phyloP scores from a whole-genome alignment of 2,888 invertebrate species.

The Chloroclysta siterata region DNA sequence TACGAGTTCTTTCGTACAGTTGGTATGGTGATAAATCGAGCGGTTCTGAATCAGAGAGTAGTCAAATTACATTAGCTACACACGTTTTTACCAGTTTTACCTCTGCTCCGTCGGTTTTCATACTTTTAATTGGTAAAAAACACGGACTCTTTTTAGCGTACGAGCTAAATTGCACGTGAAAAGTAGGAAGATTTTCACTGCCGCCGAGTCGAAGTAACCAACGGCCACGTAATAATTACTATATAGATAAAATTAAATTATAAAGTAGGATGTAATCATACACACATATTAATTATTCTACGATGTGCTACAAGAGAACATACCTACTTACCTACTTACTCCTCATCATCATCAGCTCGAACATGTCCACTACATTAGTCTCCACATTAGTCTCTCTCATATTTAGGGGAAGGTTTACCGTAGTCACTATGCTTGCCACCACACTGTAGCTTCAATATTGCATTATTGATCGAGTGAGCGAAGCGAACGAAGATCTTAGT shows the following conservation, averaged over 20 bases:
- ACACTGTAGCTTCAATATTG: no score
- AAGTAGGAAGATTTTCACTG: conserved; percentile 21
- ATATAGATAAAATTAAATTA: no score
- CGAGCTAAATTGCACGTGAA: conserved; percentile 36
- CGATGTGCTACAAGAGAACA: conserved; percentile 4
- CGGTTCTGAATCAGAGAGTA: conserved; percentile 7
- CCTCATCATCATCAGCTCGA: no score
- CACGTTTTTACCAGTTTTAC: conserved; percentile 35
- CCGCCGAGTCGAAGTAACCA: neutral
- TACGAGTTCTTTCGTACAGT: neutral
- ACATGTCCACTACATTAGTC: no score
- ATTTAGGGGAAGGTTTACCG: no score
- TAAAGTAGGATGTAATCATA: neutral
- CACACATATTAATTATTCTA: neutral
- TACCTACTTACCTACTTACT: no score
- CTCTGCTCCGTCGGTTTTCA: conserved; percentile 36
- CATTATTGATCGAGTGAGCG: no score
- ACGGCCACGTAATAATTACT: conserved; percentile 3
- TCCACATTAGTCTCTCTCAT: no score
- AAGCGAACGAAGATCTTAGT: no score
- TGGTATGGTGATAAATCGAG: neutral
- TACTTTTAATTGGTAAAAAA: conserved; percentile 42
- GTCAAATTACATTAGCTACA: conserved; percentile 40
- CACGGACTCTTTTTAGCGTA: conserved; percentile 29
- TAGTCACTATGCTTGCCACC: no score